These are phyloP conservation scores for Phalangium opilio DNA, from an alignment of 2,888 invertebrate species.

Conservation along the genomic window DNA sequence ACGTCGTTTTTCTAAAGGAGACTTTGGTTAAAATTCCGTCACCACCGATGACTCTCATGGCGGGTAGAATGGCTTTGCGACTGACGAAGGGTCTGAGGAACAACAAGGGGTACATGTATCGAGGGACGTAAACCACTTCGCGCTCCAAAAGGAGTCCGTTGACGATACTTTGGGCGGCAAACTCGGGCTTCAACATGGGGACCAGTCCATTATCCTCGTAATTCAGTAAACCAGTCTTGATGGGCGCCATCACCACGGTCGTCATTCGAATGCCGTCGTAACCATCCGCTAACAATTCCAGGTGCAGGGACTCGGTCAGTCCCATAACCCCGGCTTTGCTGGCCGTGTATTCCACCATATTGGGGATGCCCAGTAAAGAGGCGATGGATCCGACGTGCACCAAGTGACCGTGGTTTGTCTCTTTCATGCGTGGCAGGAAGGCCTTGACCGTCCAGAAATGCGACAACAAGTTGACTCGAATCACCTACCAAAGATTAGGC, in stretches of 20 bases:
- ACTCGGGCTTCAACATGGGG: slow-evolving; percentile 62
- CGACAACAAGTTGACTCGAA: too few relatives aligned
- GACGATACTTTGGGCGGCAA: slow-evolving; percentile 69
- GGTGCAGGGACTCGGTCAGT: slow-evolving; percentile 72
- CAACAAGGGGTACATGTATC: slow-evolving; percentile 48
- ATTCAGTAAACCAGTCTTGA: slow-evolving; percentile 94
- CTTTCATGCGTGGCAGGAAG: too few relatives aligned
- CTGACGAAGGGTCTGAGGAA: slow-evolving; percentile 41
- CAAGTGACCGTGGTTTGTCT: too few relatives aligned
- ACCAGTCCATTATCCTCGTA: slow-evolving; percentile 57
- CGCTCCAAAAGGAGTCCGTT: slow-evolving; percentile 60
- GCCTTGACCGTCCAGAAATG: too few relatives aligned
- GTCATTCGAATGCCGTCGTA: slow-evolving; percentile 60
- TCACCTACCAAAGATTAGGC: too few relatives aligned
- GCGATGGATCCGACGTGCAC: slow-evolving; percentile 33
- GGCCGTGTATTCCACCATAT: slow-evolving; percentile 80
- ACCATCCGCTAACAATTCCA: slow-evolving; percentile 42
- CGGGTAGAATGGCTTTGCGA: too few relatives aligned
- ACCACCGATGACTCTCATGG: too few relatives aligned
- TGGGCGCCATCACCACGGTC: slow-evolving; percentile 83
- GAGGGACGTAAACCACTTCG: slow-evolving; percentile 59
- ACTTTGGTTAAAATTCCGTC: too few relatives aligned
- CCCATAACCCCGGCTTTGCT: slow-evolving; percentile 90
- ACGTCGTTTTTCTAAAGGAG: too few relatives aligned
- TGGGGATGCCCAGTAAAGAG: slow-evolving; percentile 61